These are phyloP conservation scores for Potamilus streckersoni DNA, from an alignment of 1,140 invertebrate species.

Conservation along the genomic window DNA sequence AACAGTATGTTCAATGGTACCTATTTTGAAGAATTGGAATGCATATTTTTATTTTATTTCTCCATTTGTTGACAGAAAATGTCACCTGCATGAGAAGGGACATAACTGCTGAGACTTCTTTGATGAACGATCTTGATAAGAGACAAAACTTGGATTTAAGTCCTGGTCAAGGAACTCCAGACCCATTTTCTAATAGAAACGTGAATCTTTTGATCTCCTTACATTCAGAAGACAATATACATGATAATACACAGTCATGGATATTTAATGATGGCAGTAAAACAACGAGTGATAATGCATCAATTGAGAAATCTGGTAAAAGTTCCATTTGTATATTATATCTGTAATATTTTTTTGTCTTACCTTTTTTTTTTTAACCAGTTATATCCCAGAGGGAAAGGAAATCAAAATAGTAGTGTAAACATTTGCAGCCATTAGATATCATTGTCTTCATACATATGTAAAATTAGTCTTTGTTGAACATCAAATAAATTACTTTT, in stretches of 20 bases:
- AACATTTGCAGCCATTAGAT: too few species aligned
- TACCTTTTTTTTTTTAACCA: not conserved
- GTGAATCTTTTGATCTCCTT: slow-evolving; percentile 54
- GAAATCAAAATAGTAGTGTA: too few species aligned
- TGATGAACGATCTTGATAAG: slow-evolving; percentile 67
- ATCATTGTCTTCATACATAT: too few species aligned
- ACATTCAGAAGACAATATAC: slow-evolving; percentile 56
- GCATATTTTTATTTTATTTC: too few species aligned
- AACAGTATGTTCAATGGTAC: too few species aligned
- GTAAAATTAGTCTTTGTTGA: too few species aligned
- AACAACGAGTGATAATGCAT: slow-evolving; percentile 59
- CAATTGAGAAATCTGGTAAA: slow-evolving; percentile 41
- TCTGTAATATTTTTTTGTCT: not conserved
- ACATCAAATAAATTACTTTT: too few species aligned
- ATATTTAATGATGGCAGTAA: slow-evolving; percentile 54
- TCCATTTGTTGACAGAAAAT: slow-evolving; percentile 41
- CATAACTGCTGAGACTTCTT: slow-evolving; percentile 63
- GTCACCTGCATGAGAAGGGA: slow-evolving; percentile 60
- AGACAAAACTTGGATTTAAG: slow-evolving; percentile 53
- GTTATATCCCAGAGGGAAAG: not conserved
- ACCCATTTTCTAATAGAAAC: slow-evolving; percentile 50
- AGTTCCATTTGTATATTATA: not conserved
- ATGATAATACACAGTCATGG: slow-evolving; percentile 49
- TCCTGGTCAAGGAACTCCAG: slow-evolving; percentile 33
- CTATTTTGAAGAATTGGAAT: too few species aligned